These are phyloP conservation scores for Abrostola triplasia DNA, from an alignment of 2,888 invertebrate genomes.

Conservation along the genomic window DNA sequence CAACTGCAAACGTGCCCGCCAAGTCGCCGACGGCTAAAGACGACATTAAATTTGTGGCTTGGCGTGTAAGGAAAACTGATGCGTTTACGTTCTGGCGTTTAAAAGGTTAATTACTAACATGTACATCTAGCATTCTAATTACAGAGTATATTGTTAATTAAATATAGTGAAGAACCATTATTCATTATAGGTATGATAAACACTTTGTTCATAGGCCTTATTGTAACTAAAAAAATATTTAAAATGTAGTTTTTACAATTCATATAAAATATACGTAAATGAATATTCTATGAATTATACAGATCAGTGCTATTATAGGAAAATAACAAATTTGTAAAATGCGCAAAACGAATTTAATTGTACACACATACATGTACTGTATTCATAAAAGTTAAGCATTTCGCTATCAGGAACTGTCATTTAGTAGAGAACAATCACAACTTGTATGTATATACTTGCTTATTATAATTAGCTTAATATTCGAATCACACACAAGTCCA, in stretches of 20 bases:
- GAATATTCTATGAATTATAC: slow-evolving; percentile 7
- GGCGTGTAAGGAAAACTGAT: too few species aligned
- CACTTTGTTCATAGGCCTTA: slow-evolving; percentile 40
- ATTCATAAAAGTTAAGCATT: slow-evolving; percentile 26
- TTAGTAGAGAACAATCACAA: slow-evolving; percentile 33
- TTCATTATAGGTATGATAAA: slow-evolving; percentile 5
- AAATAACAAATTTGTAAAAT: slow-evolving; percentile 36
- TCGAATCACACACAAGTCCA: slow-evolving; percentile 9
- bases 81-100: too few species aligned
- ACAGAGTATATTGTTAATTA: slow-evolving; percentile 17
- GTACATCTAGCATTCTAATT: slow-evolving; percentile 40
- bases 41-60: too few species aligned
- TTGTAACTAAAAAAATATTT: slow-evolving; percentile 7
- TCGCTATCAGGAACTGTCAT: slow-evolving; percentile 44
- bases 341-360: slow-evolving; percentile 14
- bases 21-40: too few species aligned
- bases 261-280: slow-evolving; percentile 16
- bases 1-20: too few species aligned
- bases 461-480: slow-evolving; percentile 13
- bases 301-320: slow-evolving; percentile 14
- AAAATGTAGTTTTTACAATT: slow-evolving; percentile 23
- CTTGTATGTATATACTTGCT: slow-evolving; percentile 3
- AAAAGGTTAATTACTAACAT: slow-evolving; percentile 15
- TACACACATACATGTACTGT: slow-evolving; percentile 1
- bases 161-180: slow-evolving; percentile 32